Conservation (phyloP, 2,888 invertebrate species). For the Lasioglossum morio region DNA sequence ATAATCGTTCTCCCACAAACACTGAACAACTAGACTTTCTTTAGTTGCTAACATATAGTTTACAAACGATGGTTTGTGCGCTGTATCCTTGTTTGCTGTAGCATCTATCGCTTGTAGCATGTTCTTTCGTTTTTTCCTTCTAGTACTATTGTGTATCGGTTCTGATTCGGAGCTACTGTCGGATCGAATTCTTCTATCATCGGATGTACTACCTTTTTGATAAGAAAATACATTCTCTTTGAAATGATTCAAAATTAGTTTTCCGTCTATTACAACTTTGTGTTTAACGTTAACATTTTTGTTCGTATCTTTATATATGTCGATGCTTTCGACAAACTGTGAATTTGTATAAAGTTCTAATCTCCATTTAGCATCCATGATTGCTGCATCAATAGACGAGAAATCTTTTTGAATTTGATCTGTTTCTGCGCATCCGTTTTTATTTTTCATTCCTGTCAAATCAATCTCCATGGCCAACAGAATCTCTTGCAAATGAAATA, state of each 20-base stretch:
- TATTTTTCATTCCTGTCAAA: conserved; percentile 77
- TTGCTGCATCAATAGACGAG: conserved; percentile 28
- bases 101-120: conserved; percentile 77
- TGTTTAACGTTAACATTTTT: conserved; percentile 11
- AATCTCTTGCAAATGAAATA: conserved; percentile 87
- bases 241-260: conserved; percentile 60
- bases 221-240: conserved; percentile 74
- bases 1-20: conserved; percentile 90
- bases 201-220: conserved; percentile 71
- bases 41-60: conserved; percentile 91
- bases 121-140: conserved; percentile 83
- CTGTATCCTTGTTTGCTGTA: conserved; percentile 78
- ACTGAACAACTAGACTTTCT: conserved; percentile 90
- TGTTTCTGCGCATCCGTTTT: conserved; percentile 70
- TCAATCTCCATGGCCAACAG: conserved; percentile 85
- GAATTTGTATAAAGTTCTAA: conserved; percentile 88
- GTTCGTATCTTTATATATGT: conserved; percentile 9
- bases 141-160: conserved; percentile 83
- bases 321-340: conserved; percentile 85
- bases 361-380: conserved; percentile 90
- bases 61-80: conserved; percentile 85
- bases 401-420: conserved; percentile 36
- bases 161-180: conserved; percentile 77
- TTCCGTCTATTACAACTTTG: conserved; percentile 59
- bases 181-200: conserved; percentile 71